A percentile compares a stretch with the other conserved stretches of the same genome.
phyloP scores from a whole-genome alignment of 2,113 vertebrate species.

The Trogon melanurus region DNA sequence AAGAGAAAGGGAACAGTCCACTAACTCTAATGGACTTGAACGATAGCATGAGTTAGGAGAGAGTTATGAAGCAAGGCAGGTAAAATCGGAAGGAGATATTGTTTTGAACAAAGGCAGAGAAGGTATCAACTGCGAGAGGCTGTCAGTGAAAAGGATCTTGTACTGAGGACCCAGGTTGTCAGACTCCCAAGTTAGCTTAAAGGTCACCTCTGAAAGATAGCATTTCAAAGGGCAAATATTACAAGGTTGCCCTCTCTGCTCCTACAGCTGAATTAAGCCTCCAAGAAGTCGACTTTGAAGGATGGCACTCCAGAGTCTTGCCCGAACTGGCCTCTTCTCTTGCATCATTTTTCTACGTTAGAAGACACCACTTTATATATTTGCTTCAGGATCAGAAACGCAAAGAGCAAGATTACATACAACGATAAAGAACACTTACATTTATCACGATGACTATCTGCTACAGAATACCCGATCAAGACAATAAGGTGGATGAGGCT shows the following conservation, averaged over 20 bases:
- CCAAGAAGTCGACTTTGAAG: constrained; percentile 46
- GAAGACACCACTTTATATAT: constrained; percentile 24
- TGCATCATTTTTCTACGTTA: constrained; percentile 57
- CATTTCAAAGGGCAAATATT: constrained; percentile 52
- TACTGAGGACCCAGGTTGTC: constrained; percentile 15
- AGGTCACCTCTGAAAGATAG: constrained; percentile 56
- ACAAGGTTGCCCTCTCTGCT: constrained; percentile 46
- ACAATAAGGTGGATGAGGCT: background rate
- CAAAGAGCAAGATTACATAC: constrained; percentile 47
- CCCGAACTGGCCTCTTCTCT: background rate
- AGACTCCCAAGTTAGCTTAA: constrained; percentile 61
- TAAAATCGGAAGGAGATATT: background rate
- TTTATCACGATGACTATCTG: constrained; percentile 34
- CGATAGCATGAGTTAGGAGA: background rate
- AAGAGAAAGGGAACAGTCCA: background rate
- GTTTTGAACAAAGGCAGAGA: background rate
- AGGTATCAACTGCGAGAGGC: background rate
- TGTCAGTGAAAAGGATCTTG: background rate
- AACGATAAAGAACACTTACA: background rate
- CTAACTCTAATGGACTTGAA: background rate
- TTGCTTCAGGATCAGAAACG: constrained; percentile 37
- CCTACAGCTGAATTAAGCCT: constrained; percentile 45
- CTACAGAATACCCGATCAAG: background rate
- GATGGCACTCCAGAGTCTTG: constrained; percentile 24
- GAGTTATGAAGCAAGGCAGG: background rate